A percentile compares a stretch with the other conserved stretches of the same genome.
These are phyloP conservation scores for Steromphala cineraria DNA, from an alignment of 2,888 invertebrate species.

Conservation along the genomic window DNA sequence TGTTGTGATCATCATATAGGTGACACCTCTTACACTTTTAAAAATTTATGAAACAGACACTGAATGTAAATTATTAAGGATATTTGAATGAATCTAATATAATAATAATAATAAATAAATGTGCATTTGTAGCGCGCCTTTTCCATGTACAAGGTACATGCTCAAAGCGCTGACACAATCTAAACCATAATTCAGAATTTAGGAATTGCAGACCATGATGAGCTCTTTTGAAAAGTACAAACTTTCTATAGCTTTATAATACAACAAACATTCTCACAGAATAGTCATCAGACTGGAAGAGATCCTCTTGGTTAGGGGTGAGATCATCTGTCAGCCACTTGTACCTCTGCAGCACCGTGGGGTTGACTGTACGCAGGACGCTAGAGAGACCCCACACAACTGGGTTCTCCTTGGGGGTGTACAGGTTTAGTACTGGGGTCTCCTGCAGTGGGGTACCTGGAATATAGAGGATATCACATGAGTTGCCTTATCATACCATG, in stretches of 20 bases:
- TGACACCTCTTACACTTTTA: too few relatives aligned
- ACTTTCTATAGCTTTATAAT: neutral
- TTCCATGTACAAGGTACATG: too few relatives aligned
- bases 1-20: too few relatives aligned
- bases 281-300: conserved; percentile 55
- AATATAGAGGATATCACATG: neutral
- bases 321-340: conserved; percentile 63
- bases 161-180: too few relatives aligned
- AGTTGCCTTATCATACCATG: neutral
- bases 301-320: conserved; percentile 55
- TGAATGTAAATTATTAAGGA: too few relatives aligned
- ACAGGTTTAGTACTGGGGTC: conserved; percentile 55
- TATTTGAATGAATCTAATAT: too few relatives aligned
- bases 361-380: conserved; percentile 54
- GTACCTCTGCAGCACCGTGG: conserved; percentile 52
- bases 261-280: conserved; percentile 45
- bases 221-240: neutral
- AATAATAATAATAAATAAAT: too few relatives aligned
- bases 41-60: too few relatives aligned
- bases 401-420: conserved; percentile 46
- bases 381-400: conserved; percentile 64
- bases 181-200: too few relatives aligned
- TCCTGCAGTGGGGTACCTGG: conserved; percentile 55
- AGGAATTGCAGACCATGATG: too few relatives aligned
- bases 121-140: too few relatives aligned